Base-by-base conservation (phyloP, 92 coral and sea anemone species). In the Siderastrea siderea region DNA sequence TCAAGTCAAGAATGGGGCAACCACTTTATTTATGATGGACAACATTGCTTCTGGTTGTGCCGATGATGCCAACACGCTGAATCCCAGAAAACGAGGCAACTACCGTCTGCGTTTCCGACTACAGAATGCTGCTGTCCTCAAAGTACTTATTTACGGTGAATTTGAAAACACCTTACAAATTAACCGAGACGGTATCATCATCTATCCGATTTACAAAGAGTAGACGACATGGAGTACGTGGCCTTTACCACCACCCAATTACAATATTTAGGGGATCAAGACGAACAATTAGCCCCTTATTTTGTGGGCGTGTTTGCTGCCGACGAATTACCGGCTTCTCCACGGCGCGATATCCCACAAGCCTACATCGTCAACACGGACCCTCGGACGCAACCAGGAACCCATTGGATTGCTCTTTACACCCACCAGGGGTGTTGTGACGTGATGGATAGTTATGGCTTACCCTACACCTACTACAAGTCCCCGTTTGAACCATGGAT, bases 301-400 rank as follows among this genome's bases (percentile, higher is more conserved):
- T 72, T 72, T 19, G 4, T 1, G 14, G 77, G 59, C 1, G 58
- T 48, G 3, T 50, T 48, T 51, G 60, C 77, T 5, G 15, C 60
- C 1, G 58, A 72, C 4, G 14, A 72, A 72, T 46, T 72, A 5
- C 77, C 43, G 0, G 1, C 49, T 1, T 2, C 16, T 0, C 15
- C 52, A 1, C 3, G 16, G 0, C 15, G 4, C 7, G 7, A 10
- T 1, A 3, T 11, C 1, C 7, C 45, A 11, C 14, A 5, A 16
- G 77, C 77, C 5, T 72, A 72, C 77, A 72, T 72, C 7, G 77
- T 51, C 4, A 72, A 72, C 14, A 46, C 15, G 0, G 65, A 60
- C 17, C 65, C 65, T 0, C 19, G 4, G 0, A 17, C 5, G 4
- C 2, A 60, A 60, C 65, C 65, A 0, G 65, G 65, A 0, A 6